Conservation (phyloP, 2,888 invertebrate species). For the Patella depressa region DNA sequence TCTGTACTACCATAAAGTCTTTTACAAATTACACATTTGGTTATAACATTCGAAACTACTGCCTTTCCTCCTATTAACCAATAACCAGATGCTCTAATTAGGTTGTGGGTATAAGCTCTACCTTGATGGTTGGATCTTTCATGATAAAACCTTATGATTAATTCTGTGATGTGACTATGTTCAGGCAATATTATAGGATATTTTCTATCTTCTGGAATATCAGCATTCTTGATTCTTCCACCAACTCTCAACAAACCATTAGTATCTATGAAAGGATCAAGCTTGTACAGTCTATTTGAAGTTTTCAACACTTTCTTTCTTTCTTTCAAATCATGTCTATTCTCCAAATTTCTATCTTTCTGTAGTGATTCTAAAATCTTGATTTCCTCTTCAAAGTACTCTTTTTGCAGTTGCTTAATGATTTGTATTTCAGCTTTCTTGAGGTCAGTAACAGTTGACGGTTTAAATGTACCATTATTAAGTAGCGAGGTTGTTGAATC, state of each 20-base stretch:
- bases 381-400: background rate
- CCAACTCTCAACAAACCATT: constrained; percentile 13
- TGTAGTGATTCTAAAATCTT: background rate
- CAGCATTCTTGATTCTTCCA: constrained; percentile 1
- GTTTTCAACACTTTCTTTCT: too few relatives aligned
- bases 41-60: background rate
- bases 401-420: background rate
- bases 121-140: background rate
- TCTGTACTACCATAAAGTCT: background rate
- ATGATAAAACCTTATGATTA: too few relatives aligned
- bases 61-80: background rate
- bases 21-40: constrained; percentile 3
- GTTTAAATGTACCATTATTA: background rate
- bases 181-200: constrained; percentile 21
- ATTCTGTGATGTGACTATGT: constrained; percentile 8
- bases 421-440: background rate
- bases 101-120: background rate
- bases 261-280: constrained; percentile 6
- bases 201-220: constrained; percentile 3
- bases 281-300: background rate
- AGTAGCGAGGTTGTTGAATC: background rate
- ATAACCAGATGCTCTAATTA: background rate
- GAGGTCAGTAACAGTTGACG: background rate
- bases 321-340: background rate
- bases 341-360: background rate